Base-by-base conservation (phyloP, 2,888 invertebrate species). In the Zygothrica quintamaculata region DNA sequence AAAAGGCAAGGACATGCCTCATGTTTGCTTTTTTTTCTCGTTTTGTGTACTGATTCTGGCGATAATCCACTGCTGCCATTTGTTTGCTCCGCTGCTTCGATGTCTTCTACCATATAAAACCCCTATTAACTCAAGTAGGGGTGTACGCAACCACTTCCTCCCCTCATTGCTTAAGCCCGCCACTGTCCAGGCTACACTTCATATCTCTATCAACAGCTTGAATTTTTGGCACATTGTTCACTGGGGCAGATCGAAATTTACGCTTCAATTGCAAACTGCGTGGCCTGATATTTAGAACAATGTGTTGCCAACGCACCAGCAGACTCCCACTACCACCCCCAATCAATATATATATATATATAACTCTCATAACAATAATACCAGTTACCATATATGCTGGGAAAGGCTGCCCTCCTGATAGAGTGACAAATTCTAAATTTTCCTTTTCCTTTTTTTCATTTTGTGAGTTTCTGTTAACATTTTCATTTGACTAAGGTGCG, bases 61-160 rank as follows among this genome's bases (percentile, higher is more conserved):
- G 80, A 82, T 84, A 84, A 85, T 84, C 82, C 84, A 85, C 82
- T 84, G 85, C 82, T 84, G 85, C 77, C 85, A 85, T 80, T 82
- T 77, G 56, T 65, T 74, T 82, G 77, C 62, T 72, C 79, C 64
- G 65, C 75, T 82, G 78, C 69, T 66, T 68, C 56, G 36, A 50
- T 64, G 57, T 62, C 47, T 61, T 53, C 57, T 36, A 31, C 29
- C 11, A 18, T 48, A 5, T 22, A 5, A 22, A 5, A 2, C 2
- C 18, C 18, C 18, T 11, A 13, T 3, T 1, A 3, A 9, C 18
- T 5, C 18, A 3, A 13, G 5, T 1, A 3, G 3, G 22, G 43
- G 18, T 15, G 13, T 12, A 9, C 47, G 58, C 55, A 34, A 47
- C 53, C 47, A 13, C 43, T 31, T 33, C 13, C 12, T 31, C 37